phyloP scores from a whole-genome alignment of 2,113 vertebrate genomes.

The Megaceryle maxima region DNA sequence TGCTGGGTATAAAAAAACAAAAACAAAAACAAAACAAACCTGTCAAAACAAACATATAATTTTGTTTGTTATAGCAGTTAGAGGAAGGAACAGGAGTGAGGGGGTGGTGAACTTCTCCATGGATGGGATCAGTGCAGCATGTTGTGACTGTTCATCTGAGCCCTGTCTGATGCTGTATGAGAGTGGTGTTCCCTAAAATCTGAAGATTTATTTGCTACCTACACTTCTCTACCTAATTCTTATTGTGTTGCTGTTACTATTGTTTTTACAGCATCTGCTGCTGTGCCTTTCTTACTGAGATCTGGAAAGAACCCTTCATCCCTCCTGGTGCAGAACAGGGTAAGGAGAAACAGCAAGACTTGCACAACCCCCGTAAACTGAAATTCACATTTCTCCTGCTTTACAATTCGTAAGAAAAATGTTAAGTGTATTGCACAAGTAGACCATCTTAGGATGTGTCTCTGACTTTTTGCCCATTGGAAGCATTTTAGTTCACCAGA shows the following conservation, averaged over 20 bases:
- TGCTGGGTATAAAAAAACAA: not conserved
- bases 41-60: not conserved
- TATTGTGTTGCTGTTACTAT: not conserved
- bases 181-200: too few relatives aligned
- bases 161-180: not conserved
- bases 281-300: not conserved
- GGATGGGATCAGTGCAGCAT: too few relatives aligned
- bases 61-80: not conserved
- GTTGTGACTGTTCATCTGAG: not conserved
- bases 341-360: not conserved
- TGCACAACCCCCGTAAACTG: not conserved
- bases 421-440: not conserved
- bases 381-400: not conserved
- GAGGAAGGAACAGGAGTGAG: not conserved
- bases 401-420: not conserved
- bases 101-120: accelerated
- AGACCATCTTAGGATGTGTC: not conserved
- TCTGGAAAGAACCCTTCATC: not conserved
- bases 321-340: not conserved
- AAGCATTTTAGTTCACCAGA: not conserved
- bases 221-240: not conserved
- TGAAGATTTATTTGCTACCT: not conserved
- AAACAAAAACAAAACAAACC: too few relatives aligned
- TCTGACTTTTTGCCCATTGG: not conserved
- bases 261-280: not conserved